Evolutionary conservation across 2,113 vertebrate genomes (phyloP), one percentile per base, ranked within the genome.

Genomic region (Dunckerocampus dactyliophorus): DNA sequence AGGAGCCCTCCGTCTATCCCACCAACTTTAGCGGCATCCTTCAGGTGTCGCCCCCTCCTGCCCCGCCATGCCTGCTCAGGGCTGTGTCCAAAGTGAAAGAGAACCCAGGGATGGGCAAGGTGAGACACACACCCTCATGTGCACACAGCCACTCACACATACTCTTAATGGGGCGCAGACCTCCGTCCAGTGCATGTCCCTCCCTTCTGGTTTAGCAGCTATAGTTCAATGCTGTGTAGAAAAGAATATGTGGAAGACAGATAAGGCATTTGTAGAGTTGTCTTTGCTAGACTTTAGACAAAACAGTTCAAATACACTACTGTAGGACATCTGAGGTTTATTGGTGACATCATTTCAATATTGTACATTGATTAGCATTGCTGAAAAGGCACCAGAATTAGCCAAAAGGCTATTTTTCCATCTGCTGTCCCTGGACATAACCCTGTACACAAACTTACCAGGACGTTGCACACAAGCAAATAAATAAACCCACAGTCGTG

Each of bases 71-170:
- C 72, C 91, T 99, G 74, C 88, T 98, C 69, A 90, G 95, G 59
- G 95, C 95, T 0, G 91, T 97, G 77, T 94, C 88, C 89, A 99
- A 99, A 90, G 94, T 95, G 83, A 99, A 99, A 88, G 97, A 99
- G 76, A 97, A 93, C 16, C 97, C 97, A 0, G 97, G 97, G 65
- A 85, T 99, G 87, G 97, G 97, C 87, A 99, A 99, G 95, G 97
- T 99, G 91, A 87, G 68, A 57, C 43, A 39, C 19, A 6, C 53
- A 39, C 4, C 28, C 10, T 3, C 17, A 47, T 47, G 28, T 17
- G 34, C 50, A 64, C 47, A 34, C 46, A 24, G 20, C 16, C 24
- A 63, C 39, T 53, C 24, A 66, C 43, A 83, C 65, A 78, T 57
- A 74, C 47, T 58, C 68, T 48, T 64, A 46, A n/a, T n/a, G n/a